Evolutionary conservation across 2,797 vertebrate species (phyloP), one percentile per base, ranked within the genome.

Genomic region (Gambusia yucatana): DNA sequence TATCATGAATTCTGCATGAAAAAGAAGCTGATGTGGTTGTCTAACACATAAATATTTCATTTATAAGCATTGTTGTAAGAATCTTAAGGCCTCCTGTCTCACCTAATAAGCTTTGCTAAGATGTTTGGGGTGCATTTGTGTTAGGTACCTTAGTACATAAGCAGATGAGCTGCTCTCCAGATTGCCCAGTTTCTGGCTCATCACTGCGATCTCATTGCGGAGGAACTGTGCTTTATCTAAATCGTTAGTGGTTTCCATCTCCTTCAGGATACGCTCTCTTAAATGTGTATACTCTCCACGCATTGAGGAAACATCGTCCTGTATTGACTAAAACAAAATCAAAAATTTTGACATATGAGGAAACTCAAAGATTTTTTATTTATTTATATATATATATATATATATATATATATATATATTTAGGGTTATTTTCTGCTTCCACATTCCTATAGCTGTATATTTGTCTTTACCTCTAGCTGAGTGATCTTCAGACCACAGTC

Each of bases 201-300:
- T 94, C 36, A 96, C 82, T 65, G 86, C 93, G 28, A 99, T 88
- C 87, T 99, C 98, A 30, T 94, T 96, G 81, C 96, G 96, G 72
- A 99, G 94, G 86, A 98, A 98, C 92, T 96, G 94, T 65, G 96
- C 96, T 89, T 98, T 99, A 78, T 99, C 98, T 0, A 91, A 90
- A 65, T 98, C 97, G 55, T 83, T 96, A 92, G 96, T 96, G 59
- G 93, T 95, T 61, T 97, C 93, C 77, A 96, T 85, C 75, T 95
- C 94, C 11, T 76, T 91, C 59, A 88, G 84, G 36, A 97, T 94
- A 30, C 88, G 88, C 71, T 97, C 97, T 89, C 93, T 97, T 81
- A 98, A 93, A 46, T 89, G 95, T 85, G 96, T 87, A 89, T 97
- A 97, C 78, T 97, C 96, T 22, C 93, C 93, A 10, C 94, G 96